Evolutionary conservation across 2,797 vertebrate species (phyloP).

Genomic region (Decapterus maruadsi): DNA sequence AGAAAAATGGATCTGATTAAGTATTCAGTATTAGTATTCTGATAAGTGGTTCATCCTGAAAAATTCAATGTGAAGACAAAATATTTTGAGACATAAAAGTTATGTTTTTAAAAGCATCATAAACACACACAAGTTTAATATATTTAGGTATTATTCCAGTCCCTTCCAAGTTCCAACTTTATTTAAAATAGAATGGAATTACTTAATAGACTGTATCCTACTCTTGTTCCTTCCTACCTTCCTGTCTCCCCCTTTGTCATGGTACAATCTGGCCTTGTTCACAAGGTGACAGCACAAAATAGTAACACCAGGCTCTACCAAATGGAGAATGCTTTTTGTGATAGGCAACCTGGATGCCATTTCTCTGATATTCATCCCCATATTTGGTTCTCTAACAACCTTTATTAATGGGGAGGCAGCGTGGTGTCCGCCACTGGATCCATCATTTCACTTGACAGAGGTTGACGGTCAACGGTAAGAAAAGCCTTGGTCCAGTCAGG

Average conservation of each 20-base stretch:
- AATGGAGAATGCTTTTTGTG: conserved; percentile 69
- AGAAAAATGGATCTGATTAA: not conserved
- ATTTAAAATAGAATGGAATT: conserved; percentile 24
- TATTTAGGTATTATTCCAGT: not conserved
- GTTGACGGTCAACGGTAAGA: conserved; percentile 70
- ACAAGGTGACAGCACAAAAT: conserved; percentile 76
- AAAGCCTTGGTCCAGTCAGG: not conserved
- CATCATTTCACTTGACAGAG: conserved; percentile 65
- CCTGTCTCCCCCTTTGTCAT: conserved; percentile 54
- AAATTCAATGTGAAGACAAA: not conserved
- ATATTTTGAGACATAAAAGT: not conserved
- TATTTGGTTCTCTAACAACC: conserved; percentile 76
- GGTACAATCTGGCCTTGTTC: conserved; percentile 51
- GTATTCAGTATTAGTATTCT: not conserved
- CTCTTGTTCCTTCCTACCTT: conserved; percentile 41
- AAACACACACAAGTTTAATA: not conserved
- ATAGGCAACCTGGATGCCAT: conserved; percentile 68
- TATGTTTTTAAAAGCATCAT: not conserved
- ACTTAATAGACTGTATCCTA: conserved; percentile 21
- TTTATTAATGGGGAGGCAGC: conserved; percentile 74
- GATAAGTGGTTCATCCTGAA: not conserved
- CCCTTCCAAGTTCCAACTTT: too few species aligned
- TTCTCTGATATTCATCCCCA: conserved; percentile 74
- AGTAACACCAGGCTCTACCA: conserved; percentile 58
- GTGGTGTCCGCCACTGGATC: conserved; percentile 56